Evolutionary conservation across 2,797 vertebrate genomes (phyloP).

Genomic region (Acanthiza pusilla): DNA sequence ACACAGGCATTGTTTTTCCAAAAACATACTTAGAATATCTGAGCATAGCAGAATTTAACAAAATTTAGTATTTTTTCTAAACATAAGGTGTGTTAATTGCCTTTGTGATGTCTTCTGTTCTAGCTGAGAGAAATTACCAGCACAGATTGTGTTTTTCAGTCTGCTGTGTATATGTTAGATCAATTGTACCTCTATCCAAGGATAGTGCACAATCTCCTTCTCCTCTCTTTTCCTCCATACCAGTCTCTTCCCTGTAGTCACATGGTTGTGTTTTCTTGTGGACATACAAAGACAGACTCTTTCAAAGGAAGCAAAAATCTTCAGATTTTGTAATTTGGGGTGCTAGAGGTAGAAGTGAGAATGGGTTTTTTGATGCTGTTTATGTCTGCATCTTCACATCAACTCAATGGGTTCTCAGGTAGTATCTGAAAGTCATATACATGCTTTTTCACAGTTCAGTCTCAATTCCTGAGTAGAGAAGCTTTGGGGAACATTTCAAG

Average conservation of each 20-base stretch:
- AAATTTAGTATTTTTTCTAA: not conserved
- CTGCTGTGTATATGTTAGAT: rapidly evolving
- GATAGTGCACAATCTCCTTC: not conserved
- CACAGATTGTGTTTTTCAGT: not conserved
- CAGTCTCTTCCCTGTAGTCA: not conserved
- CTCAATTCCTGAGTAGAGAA: not conserved
- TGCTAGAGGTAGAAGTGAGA: not conserved
- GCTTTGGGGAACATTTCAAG: not conserved
- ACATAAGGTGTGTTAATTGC: rapidly evolving
- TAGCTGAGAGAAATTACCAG: not conserved
- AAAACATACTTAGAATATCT: not conserved
- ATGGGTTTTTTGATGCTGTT: not conserved
- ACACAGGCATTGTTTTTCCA: not conserved
- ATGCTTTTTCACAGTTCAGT: not conserved
- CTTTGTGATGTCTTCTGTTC: not conserved
- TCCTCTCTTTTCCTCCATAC: not conserved
- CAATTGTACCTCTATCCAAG: not conserved
- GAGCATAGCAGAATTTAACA: not conserved
- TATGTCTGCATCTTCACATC: not conserved
- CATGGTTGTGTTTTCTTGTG: not conserved
- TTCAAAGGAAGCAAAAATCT: not conserved
- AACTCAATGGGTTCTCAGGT: not conserved
- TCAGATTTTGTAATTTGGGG: not conserved
- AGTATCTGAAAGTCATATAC: not conserved
- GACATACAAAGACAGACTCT: not conserved